A percentile compares a stretch with the other conserved stretches of the same genome.
phyloP scores from a whole-genome alignment of 2,797 vertebrate species.

The Remorina albescens region DNA sequence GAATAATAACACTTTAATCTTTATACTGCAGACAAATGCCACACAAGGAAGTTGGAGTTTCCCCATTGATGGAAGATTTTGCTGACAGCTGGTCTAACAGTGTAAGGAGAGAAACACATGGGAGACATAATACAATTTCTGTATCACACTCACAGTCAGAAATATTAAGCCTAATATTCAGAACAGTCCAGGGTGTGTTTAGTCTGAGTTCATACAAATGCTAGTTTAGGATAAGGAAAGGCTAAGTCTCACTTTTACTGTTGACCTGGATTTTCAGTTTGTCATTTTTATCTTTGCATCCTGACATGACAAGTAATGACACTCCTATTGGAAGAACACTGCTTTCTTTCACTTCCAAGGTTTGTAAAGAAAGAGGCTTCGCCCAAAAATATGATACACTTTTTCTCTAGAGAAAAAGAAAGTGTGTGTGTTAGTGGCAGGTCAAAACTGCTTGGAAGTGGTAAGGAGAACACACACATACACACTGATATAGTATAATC shows the following conservation, averaged over 20 bases:
- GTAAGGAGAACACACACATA: constrained; percentile 24
- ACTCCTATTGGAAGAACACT: constrained; percentile 22
- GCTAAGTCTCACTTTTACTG: constrained; percentile 2
- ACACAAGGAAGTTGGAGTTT: too few relatives aligned
- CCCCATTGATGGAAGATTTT: too few relatives aligned
- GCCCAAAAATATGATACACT: constrained; percentile 31
- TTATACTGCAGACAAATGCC: too few relatives aligned
- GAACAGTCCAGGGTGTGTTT: neutral
- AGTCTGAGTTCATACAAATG: neutral
- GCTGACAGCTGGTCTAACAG: too few relatives aligned
- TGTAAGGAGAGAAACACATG: too few relatives aligned
- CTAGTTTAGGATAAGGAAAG: too few relatives aligned
- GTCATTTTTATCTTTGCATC: constrained; percentile 31
- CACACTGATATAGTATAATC: constrained; percentile 21
- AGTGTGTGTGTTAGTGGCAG: constrained; percentile 9
- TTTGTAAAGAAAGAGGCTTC: constrained; percentile 15
- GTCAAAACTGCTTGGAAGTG: constrained; percentile 43
- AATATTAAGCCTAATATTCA: neutral
- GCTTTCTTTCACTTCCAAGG: constrained; percentile 33
- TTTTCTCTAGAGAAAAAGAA: neutral
- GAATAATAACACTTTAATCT: too few relatives aligned
- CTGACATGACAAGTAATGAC: constrained; percentile 30
- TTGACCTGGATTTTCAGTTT: constrained; percentile 10
- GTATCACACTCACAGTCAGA: neutral
- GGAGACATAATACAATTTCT: too few relatives aligned